Conservation (phyloP, 1,140 invertebrate species). For the Zeugodacus cucurbitae region DNA sequence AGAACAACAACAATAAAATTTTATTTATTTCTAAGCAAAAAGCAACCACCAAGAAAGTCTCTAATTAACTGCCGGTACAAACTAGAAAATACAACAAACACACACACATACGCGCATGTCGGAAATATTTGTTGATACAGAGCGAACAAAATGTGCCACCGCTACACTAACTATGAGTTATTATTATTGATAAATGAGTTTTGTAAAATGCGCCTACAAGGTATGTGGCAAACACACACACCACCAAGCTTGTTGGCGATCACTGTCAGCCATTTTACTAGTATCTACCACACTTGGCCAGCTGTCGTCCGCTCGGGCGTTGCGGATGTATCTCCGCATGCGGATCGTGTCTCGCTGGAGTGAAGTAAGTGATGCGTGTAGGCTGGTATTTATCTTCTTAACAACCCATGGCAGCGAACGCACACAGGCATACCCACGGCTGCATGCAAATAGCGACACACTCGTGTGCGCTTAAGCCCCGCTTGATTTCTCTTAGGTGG, state of each 20-base stretch:
- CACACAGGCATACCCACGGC: neutral
- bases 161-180: constrained; percentile 27
- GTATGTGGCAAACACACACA: neutral
- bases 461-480: neutral
- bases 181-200: constrained; percentile 13
- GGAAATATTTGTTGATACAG: neutral
- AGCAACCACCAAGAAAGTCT: neutral
- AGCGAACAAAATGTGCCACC: neutral
- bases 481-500: neutral
- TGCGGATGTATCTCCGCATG: constrained; percentile 14
- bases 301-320: neutral
- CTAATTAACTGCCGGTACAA: neutral
- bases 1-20: neutral
- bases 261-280: neutral
- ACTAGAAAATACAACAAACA: neutral
- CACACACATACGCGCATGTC: neutral
- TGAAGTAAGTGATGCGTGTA: neutral
- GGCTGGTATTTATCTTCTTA: constrained; percentile 6
- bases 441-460: neutral
- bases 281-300: neutral
- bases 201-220: constrained; percentile 9
- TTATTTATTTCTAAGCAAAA: neutral
- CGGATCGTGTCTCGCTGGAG: neutral
- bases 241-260: neutral
- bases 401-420: neutral